Base-by-base conservation (phyloP, 2,797 vertebrate genomes). In the Pempheris klunzingeri region DNA sequence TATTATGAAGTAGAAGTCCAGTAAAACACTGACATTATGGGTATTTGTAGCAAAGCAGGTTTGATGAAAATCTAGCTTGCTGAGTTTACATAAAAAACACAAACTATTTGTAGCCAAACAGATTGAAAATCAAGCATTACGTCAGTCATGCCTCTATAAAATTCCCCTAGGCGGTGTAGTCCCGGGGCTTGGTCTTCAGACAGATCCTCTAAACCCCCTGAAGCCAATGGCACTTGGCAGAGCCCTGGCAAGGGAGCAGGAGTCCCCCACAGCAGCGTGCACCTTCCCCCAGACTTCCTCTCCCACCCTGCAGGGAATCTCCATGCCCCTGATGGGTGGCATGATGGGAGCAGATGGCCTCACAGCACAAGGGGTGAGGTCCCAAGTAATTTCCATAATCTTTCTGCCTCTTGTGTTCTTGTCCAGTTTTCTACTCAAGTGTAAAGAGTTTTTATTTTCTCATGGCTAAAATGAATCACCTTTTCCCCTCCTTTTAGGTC, bases 281-380 rank as follows among this genome's bases (percentile, higher is more conserved):
- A 88, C 78, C 65, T 95, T 94, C 61, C 74, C 95, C 20, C 94
- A 94, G 82, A 92, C 92, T 60, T 90, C 95, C 47, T 92, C 96
- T 53, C 90, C 95, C 61, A 86, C 92, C 5, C 80, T 95, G 46
- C 95, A 93, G 77, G 95, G 94, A 58, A 72, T 96, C 54, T 93
- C 93, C 47, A 83, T 95, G 78, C 92, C 97, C 38, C 85, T 96
- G 68, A 87, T 97, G 83, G 94, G 94, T 5, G 84, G 93, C 1
- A 83, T 95, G 87, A 92, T 97, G 41, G 92, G 95, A 47, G 90
- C 95, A 92, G 89, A 95, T 87, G 89, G 93, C 78, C 74, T 91
- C 80, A 17, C 90, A 87, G 11, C 93, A 39, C 78, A 95, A 17
- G 94, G 95, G 95, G 97, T 97, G 85, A 95, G 95, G 34, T 64